Base-by-base conservation (phyloP, 2,888 invertebrate genomes). In the Andrena fulva region DNA sequence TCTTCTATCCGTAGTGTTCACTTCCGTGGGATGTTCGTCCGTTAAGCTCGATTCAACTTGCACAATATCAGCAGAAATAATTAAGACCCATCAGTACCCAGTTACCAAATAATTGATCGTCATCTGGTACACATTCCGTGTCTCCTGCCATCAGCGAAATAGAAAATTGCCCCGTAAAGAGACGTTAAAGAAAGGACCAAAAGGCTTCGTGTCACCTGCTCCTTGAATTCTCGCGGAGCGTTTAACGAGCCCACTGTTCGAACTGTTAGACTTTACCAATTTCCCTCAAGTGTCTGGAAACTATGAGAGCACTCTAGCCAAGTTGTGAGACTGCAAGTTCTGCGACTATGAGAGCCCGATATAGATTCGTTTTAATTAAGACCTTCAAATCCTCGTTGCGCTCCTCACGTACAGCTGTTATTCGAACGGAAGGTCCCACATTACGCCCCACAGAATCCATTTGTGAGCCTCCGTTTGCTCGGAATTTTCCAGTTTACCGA, bases 291-390 rank as follows among this genome's bases (percentile, higher is more conserved):
- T 35, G 62, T 20, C 33, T 20, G 35, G 62, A 33, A 62, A 62
- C 62, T 62, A 20, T 62, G 20, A 62, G 33, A 35, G 35, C 35
- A 33, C 62, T 62, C 33, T 20, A 33, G 35, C 33, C 35, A 33
- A 35, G 35, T 62, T 62, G 62, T 62, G n/a, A 27, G 56, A 56
- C 33, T 62, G 62, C 35, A 35, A 62, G 33, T 62, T 35, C 62
- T 10, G 8, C 33, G 62, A 35, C 24, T 56, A 20, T 24, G 24
- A 24, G 24, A 20, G 56, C 27, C 56, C 24, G 56, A 56, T 27
- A 56, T 24, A 56, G 56, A 56, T 56, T 56, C 24, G 56, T 27
- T 56, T 56, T 56, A 56, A 56, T 56, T 56, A 56, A 27, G 24
- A 24, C 10, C 24, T 27, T 24, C 27, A 24, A 56, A 27, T 56